Conservation (phyloP, 92 coral and sea anemone species). For the Muricea muricata region DNA sequence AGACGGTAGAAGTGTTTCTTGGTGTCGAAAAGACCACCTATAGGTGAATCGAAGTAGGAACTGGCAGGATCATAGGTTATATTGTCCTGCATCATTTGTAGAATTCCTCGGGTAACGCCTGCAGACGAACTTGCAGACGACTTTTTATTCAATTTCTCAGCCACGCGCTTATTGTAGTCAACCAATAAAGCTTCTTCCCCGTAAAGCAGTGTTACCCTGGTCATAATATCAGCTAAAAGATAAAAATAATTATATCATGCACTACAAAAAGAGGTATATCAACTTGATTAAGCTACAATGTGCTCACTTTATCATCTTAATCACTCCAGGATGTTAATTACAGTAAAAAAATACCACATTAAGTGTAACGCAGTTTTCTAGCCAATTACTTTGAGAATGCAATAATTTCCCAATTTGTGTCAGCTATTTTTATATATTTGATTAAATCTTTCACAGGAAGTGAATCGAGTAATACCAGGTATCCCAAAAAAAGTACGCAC, state of each 20-base stretch:
- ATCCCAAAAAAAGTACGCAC: too few relatives aligned
- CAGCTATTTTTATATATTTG: too few relatives aligned
- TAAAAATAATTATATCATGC: not conserved
- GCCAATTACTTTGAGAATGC: too few relatives aligned
- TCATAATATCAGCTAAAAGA: constrained; percentile 20
- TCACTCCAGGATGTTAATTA: too few relatives aligned
- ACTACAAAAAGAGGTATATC: not conserved
- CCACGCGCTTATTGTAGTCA: constrained; percentile 9
- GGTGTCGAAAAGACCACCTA: constrained; percentile 1
- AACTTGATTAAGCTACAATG: not conserved
- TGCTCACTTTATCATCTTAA: too few relatives aligned
- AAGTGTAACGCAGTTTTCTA: too few relatives aligned
- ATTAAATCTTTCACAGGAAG: too few relatives aligned
- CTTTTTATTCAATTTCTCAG: not conserved
- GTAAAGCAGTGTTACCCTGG: constrained; percentile 6
- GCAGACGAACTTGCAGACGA: not conserved
- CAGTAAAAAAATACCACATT: too few relatives aligned
- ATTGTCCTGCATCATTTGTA: not conserved
- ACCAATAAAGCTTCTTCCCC: constrained; percentile 6
- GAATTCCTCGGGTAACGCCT: constrained; percentile 16
- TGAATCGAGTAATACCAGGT: too few relatives aligned
- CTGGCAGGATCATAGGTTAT: not conserved
- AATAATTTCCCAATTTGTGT: too few relatives aligned
- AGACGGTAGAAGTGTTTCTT: too few relatives aligned
- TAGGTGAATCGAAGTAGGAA: not conserved